Evolutionary conservation across 2,888 invertebrate species (phyloP), one percentile per base, ranked within the genome.

Genomic region (Helobdella robusta): DNA sequence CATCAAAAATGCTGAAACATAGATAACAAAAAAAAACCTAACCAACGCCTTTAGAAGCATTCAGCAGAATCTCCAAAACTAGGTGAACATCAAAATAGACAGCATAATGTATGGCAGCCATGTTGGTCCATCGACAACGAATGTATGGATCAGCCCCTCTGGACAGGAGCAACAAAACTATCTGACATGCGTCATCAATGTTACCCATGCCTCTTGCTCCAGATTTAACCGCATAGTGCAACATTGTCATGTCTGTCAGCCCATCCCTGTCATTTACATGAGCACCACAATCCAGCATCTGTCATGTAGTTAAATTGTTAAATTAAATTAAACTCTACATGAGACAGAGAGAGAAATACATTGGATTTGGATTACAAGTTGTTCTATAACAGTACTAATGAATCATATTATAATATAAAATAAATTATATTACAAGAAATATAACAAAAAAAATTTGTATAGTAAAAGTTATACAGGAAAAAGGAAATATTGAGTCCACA

Each of bases 41-140:
- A 68, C 68, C 68, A 59, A 68, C 46, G 18, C 25, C 68, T 44
- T 68, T 68, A 15, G 65, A 54, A n/a, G 65, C 46, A 25, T 67
- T 63, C 20, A 81, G 73, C 15, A 81, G 73, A 34, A 78, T 71
- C 70, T 76, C 75, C 11, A 81, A 73, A 11, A 81, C 78, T 50
- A 78, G 75, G 5, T 80, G 79, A 18, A 81, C 81, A 73, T 82
- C 81, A 73, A 82, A 82, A 71, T 80, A 82, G 2, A 80, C 78
- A 40, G 82, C 82, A 73, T 81, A 82, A 72, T 82, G 82, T 35
- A 82, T 73, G 34, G 82, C 78, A 40, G 81, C 79, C 82, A 82
- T 82, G 69, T 81, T 79, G 36, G 82, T 82, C 82, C 82, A 82
- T 20, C 80, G 74, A 70, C 81, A 82, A 54, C 81, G 74, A 34